Percentiles rank a stretch among this genome's conserved stretches.
Evolutionary conservation across 2,888 invertebrate species (phyloP).

Genomic region (Agrotis ipsilon): DNA sequence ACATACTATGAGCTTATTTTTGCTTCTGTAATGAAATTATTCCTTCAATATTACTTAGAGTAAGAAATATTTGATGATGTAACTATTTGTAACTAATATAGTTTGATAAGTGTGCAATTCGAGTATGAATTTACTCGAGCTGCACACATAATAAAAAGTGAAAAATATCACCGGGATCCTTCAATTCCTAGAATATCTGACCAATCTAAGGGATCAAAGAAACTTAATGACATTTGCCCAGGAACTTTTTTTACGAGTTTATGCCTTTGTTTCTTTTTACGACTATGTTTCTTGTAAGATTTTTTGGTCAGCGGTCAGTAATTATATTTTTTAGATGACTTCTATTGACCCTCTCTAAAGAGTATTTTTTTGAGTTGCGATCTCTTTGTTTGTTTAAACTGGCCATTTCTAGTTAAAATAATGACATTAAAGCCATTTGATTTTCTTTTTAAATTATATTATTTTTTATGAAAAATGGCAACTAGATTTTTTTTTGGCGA

Average conservation of each 20-base stretch:
- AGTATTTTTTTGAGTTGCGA: neutral
- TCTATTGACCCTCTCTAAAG: neutral
- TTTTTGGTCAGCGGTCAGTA: neutral
- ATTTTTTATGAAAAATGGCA: neutral
- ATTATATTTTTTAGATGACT: neutral
- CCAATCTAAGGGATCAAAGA: neutral
- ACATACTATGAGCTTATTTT: neutral
- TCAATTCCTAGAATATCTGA: neutral
- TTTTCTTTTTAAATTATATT: neutral
- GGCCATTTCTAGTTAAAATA: neutral
- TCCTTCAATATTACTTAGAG: neutral
- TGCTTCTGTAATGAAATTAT: too few species aligned
- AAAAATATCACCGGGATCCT: neutral
- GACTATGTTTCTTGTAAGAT: neutral
- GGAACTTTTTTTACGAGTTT: too few species aligned
- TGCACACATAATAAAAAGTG: neutral
- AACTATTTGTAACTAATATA: too few species aligned
- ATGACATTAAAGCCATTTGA: neutral
- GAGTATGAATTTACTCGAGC: too few species aligned
- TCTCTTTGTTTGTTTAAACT: slow-evolving; percentile 4
- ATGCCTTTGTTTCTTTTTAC: neutral
- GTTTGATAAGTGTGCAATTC: too few species aligned
- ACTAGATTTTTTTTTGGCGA: neutral
- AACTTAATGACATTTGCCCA: too few species aligned
- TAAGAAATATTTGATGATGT: too few species aligned